Evolutionary conservation across 2,888 invertebrate species (phyloP).

Genomic region (Idaea straminata): DNA sequence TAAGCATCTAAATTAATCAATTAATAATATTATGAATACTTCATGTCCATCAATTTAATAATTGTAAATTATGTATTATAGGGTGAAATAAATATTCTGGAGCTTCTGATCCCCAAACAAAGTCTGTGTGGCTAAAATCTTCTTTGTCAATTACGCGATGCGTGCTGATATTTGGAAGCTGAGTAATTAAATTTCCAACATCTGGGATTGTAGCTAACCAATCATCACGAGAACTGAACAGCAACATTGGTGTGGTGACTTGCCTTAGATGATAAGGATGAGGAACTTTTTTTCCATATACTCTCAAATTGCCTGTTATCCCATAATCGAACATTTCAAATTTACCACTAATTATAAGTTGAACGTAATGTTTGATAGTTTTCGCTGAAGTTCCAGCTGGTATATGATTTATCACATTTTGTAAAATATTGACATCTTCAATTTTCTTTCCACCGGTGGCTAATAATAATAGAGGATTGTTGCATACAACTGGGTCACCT

Average conservation of each 20-base stretch:
- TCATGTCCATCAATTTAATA: conserved; percentile 5
- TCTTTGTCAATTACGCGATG: conserved; percentile 36
- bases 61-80: conserved; percentile 28
- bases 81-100: conserved; percentile 32
- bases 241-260: conserved; percentile 36
- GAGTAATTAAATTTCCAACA: conserved; percentile 30
- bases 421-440: conserved; percentile 19
- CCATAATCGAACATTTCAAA: conserved; percentile 47
- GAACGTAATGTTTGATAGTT: conserved; percentile 47
- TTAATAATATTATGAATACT: too few relatives aligned
- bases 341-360: conserved; percentile 41
- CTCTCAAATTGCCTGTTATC: conserved; percentile 24
- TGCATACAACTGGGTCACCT: conserved; percentile 32
- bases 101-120: conserved; percentile 43
- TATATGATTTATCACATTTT: conserved; percentile 27
- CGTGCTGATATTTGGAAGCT: conserved; percentile 31
- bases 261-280: conserved; percentile 36
- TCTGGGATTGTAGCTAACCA: conserved; percentile 40
- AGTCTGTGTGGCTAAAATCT: conserved; percentile 48
- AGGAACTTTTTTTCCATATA: conserved; percentile 30
- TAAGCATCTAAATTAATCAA: too few relatives aligned
- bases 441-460: conserved; percentile 37
- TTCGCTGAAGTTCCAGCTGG: conserved; percentile 45
- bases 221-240: conserved; percentile 46
- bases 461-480: conserved; percentile 40